A percentile compares a stretch with the other conserved stretches of the same genome.
phyloP scores from a whole-genome alignment of 2,113 vertebrate genomes.

The Macquaria ambigua region DNA sequence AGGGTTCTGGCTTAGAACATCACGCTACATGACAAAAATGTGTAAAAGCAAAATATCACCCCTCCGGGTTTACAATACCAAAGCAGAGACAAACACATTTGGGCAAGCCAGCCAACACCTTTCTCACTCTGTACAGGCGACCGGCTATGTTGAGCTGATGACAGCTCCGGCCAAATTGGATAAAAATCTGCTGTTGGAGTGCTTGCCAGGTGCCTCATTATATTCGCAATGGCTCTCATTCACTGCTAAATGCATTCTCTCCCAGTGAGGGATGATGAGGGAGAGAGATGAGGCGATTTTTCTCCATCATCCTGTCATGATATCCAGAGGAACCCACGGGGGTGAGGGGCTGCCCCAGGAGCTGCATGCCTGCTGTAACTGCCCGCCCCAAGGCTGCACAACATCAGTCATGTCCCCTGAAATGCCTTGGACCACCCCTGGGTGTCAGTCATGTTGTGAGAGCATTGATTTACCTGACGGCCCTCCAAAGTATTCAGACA shows the following conservation, averaged over 20 bases:
- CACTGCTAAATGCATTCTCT: slow-evolving; percentile 50
- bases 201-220: slow-evolving; percentile 56
- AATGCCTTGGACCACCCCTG: neutral
- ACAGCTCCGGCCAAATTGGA: slow-evolving; percentile 23
- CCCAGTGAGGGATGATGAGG: slow-evolving; percentile 13
- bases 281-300: slow-evolving; percentile 36
- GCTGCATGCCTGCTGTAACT: neutral
- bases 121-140: neutral
- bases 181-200: slow-evolving; percentile 30
- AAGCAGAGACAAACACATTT: slow-evolving; percentile 12
- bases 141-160: slow-evolving; percentile 14
- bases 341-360: neutral
- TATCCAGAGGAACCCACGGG: neutral
- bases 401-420: slow-evolving; percentile 29
- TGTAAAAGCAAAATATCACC: neutral
- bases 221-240: slow-evolving; percentile 25
- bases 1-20: neutral
- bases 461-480: neutral
- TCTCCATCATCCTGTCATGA: slow-evolving; percentile 47
- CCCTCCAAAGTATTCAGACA: neutral
- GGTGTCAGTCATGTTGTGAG: slow-evolving; percentile 1
- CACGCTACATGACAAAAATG: neutral
- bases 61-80: neutral
- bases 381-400: neutral
- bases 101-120: neutral